phyloP scores from a whole-genome alignment of 2,797 vertebrate genomes.

The Poeciliopsis gracilis region DNA sequence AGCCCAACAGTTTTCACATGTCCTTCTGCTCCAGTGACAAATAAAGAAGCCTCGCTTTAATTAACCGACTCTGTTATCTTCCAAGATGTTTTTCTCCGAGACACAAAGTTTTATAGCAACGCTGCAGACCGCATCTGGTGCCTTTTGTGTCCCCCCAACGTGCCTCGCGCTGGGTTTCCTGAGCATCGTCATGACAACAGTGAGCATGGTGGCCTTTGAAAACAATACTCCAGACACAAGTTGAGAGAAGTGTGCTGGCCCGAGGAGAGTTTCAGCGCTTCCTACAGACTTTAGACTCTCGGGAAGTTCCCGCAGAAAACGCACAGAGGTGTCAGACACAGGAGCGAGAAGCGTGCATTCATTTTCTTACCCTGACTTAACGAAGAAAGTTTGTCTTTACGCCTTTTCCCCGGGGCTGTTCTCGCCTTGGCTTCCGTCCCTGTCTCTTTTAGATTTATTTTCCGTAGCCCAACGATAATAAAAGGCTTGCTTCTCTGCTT shows the following conservation, averaged over 20 bases:
- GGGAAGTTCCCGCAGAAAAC: not conserved
- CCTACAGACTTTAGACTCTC: conserved; percentile 5
- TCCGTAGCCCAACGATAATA: not conserved
- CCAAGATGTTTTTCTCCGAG: not conserved
- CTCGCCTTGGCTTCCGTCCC: not conserved
- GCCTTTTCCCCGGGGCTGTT: conserved; percentile 15
- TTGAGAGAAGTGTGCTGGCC: conserved; percentile 32
- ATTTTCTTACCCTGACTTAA: conserved; percentile 62
- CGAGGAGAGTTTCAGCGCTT: conserved; percentile 1
- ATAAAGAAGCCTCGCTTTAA: not conserved
- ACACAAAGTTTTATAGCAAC: conserved; percentile 10
- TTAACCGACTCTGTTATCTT: not conserved
- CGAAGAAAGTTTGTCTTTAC: conserved; percentile 37
- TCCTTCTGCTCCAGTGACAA: conserved; percentile 52
- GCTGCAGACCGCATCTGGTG: conserved; percentile 40
- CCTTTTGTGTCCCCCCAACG: conserved; percentile 71
- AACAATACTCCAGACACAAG: conserved; percentile 58
- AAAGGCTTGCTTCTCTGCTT: not conserved
- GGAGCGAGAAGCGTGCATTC: conserved; percentile 14
- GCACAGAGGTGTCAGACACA: not conserved
- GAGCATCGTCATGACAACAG: conserved; percentile 83
- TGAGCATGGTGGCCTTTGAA: conserved; percentile 60
- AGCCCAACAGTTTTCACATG: conserved; percentile 58
- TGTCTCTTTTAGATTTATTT: not conserved
- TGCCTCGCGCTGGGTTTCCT: conserved; percentile 75